phyloP scores from a whole-genome alignment of 2,113 vertebrate genomes.

The Tragulus kanchil region DNA sequence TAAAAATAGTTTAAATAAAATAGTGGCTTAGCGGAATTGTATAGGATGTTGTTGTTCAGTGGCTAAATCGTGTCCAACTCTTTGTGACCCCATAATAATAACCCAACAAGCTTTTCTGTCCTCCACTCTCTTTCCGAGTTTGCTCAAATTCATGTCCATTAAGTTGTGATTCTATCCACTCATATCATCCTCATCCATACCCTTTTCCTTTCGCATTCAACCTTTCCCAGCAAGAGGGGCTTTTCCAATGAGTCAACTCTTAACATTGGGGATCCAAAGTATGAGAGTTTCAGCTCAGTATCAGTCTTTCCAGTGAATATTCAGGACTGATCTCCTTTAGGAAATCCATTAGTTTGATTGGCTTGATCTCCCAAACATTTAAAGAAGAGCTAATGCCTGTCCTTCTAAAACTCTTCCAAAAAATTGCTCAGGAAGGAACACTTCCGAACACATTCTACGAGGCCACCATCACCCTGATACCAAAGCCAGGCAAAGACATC shows the following conservation, averaged over 20 bases:
- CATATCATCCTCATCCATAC: background rate
- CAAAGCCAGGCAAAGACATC: too few relatives aligned
- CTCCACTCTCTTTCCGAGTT: background rate
- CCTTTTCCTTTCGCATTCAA: background rate
- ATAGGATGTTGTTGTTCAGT: background rate
- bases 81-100: background rate
- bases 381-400: too few relatives aligned
- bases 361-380: too few relatives aligned
- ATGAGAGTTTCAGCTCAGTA: background rate
- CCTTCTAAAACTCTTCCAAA: too few relatives aligned
- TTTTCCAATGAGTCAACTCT: background rate
- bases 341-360: background rate
- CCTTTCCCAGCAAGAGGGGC: background rate
- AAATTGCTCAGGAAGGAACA: too few relatives aligned
- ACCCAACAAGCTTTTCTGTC: background rate
- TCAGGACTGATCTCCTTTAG: background rate
- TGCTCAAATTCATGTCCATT: background rate
- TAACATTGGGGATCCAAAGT: background rate
- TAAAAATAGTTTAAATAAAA: background rate
- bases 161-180: background rate
- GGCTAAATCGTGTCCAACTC: background rate
- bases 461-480: too few relatives aligned
- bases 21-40: background rate
- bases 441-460: too few relatives aligned
- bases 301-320: background rate